Base-by-base conservation (phyloP, 2,888 invertebrate genomes). In the Habrosyne pyritoides region DNA sequence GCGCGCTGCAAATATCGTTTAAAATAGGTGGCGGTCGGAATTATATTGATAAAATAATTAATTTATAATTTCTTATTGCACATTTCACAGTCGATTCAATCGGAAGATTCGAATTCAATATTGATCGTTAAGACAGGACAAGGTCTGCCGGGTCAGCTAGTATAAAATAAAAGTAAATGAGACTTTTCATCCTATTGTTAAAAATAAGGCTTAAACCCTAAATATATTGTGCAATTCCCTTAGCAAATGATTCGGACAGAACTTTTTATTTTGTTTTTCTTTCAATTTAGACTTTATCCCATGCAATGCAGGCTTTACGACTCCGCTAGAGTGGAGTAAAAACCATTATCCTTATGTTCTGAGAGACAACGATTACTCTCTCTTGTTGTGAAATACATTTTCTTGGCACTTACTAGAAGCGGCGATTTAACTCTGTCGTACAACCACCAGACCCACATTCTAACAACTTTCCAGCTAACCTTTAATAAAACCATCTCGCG, bases 361-460 rank as follows among this genome's bases (percentile, higher is more conserved):
- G 71, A 72, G 72, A 84, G 86, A 83, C 86, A 81, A 80, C 88
- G 78, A 89, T 91, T 87, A 89, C 85, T 91, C 89, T 88, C 87
- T 85, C 87, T 89, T 86, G 87, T 85, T 81, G 87, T 79, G 82
- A 83, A 84, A 91, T 89, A 86, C 85, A 86, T 90, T 90, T 88
- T 81, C 89, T 81, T 84, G 83, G 84, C 86, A 84, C 86, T 87
- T 83, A 83, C 83, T 77, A 79, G 82, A 84, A 84, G 84, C 80
- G 82, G 86, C 85, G 89, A 91, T 90, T 89, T 89, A 88, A 79
- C 89, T 86, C 81, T 83, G 88, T 87, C 89, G 75, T 65, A 67
- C 74, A 63, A 59, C 73, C 60, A 55, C 70, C 69, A 75, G 59
- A 59, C 61, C 71, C 68, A 71, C 64, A 66, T 70, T 66, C 66